Percentiles rank a stretch among this genome's conserved stretches.
Conservation (phyloP, 2,113 vertebrate species). For the Pangasianodon gigas region DNA sequence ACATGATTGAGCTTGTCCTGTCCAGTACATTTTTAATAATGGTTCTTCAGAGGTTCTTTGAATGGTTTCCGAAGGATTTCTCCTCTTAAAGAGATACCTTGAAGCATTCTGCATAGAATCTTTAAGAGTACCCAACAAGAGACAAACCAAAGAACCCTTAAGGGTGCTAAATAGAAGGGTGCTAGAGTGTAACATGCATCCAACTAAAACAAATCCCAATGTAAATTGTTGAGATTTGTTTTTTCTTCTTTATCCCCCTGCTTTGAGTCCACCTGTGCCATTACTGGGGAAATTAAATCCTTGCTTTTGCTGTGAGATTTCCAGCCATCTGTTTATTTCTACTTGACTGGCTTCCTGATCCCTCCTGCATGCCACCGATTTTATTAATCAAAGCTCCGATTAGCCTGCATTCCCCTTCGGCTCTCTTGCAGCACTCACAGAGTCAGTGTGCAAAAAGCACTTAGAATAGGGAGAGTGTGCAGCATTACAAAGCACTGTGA, state of each 20-base stretch:
- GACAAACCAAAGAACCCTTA: background rate
- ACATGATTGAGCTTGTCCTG: background rate
- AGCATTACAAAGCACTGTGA: background rate
- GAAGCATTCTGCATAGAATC: background rate
- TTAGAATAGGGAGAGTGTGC: background rate
- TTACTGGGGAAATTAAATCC: conserved; percentile 24
- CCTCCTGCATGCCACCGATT: conserved; percentile 45
- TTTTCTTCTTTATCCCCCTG: background rate
- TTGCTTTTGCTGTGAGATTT: conserved; percentile 30
- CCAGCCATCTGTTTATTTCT: conserved; percentile 52
- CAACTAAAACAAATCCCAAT: conserved; percentile 11
- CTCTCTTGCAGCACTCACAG: conserved; percentile 31
- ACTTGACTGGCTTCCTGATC: conserved; percentile 32
- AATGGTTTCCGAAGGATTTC: background rate
- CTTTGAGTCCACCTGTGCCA: conserved; percentile 8
- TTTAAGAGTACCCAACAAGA: background rate
- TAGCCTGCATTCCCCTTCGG: conserved; percentile 42
- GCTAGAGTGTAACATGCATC: background rate
- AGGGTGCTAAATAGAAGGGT: background rate
- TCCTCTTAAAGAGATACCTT: background rate
- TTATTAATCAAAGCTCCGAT: conserved; percentile 55
- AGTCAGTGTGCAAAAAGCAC: conserved; percentile 11
- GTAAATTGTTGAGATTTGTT: background rate
- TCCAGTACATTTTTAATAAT: background rate
- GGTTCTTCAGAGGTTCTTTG: background rate